Base-by-base conservation (phyloP, 1,140 invertebrate genomes). In the Maniola jurtina region DNA sequence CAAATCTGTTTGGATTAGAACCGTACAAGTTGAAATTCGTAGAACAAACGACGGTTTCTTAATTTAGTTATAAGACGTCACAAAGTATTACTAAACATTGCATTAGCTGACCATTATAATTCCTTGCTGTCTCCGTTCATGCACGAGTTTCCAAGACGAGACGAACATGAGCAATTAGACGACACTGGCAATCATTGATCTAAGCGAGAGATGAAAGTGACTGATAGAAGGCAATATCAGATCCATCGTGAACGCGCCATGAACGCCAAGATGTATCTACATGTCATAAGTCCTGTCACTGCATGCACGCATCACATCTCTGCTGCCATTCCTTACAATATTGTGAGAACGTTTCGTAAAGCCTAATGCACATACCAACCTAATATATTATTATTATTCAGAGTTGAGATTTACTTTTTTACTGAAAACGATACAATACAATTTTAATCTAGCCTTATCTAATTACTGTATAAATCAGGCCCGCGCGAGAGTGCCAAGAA, bases 101-200 rank as follows among this genome's bases (percentile, higher is more conserved):
- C 61, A 70, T 79, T 72, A 77, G 74, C 72, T 80, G 76, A 75
- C 66, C 74, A 52, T 72, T 72, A 59, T 34, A 70, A 73, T 64
- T 68, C 71, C 70, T 73, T 63, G 66, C 64, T 77, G 70, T 70
- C 54, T 56, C 60, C 77, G 78, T 68, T 77, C 79, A 82, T 79
- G 80, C 83, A 75, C 80, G 68, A 76, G 78, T 77, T 68, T 77
- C 73, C 63, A 68, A 16, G 35, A 13, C 76, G 76, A 81, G 76
- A 80, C 81, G 77, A 79, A 83, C 76, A 75, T 76, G 75, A 77
- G 82, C 84, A 87, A 86, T 89, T 89, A 89, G 82, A 87, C 74
- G 80, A 81, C 85, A 83, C 77, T 73, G 71, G 77, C 80, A 85
- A 87, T 89, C 83, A 76, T 77, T 82, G 79, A 88, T 88, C 84